Base-by-base conservation (phyloP, 2,797 vertebrate species). In the Onychomys arenicola region DNA sequence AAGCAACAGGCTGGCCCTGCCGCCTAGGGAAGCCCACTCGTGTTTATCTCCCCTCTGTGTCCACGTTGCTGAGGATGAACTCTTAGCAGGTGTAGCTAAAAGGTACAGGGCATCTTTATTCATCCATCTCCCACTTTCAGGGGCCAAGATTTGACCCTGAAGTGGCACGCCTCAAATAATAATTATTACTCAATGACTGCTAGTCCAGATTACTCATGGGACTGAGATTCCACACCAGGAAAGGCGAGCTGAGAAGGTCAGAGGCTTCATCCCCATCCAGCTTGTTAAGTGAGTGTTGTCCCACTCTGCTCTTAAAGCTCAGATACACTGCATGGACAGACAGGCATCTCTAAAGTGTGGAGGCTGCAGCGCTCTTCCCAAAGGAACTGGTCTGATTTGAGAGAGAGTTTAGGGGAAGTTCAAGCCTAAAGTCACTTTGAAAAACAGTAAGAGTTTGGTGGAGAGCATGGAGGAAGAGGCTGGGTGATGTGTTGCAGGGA, bases 1-100 rank as follows among this genome's bases (percentile, higher is more conserved):
- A 19, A 65, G 43, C 43, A 57, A 55, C 6, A 23, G 0, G 0
- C 14, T 21, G n/a, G 6, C 21, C 69, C 59, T n/a, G 13, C 61
- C 80, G 55, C 34, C 34, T 19, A 77, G 12, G 6, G n/a, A 2
- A 29, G 61, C 32, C 73, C 10, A 23, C 25, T 17, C 11, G n/a
- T 8, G 4, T 89, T 73, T 73, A 29, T 91, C 37, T 3, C 63
- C 40, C 16, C 2, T 17, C 34, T 17, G 43, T 32, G 46, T 78
- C 40, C 40, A 69, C 80, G 7, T 6, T 91, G 55, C 49, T 67
- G 49, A 89, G 57, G 34, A 83, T 81, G 88, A 61, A 55, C 89
- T 69, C 46, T 43, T 69, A 34, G 34, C 32, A 67, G 77, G 12
- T 57, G 10, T 13, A n/a, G 52, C 5, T n/a, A 27, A 83, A 86